Conservation (phyloP, 2,797 vertebrate species). For the Trematomus bernacchii region DNA sequence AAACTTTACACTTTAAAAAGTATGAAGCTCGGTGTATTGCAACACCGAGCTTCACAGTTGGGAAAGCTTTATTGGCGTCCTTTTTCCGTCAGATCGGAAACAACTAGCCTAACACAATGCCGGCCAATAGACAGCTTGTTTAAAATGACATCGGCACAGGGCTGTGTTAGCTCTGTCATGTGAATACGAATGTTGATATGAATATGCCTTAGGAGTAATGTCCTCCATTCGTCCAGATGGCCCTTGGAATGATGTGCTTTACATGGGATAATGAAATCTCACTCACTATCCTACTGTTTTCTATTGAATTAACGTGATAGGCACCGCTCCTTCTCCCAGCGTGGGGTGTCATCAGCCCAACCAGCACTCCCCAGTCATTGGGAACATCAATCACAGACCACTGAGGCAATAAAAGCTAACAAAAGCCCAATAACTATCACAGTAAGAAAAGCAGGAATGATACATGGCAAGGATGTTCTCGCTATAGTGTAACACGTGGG, state of each 20-base stretch:
- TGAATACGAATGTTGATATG: constrained; percentile 55
- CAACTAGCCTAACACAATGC: constrained; percentile 7
- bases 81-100: not conserved
- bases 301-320: constrained; percentile 79
- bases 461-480: constrained; percentile 36
- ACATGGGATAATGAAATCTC: constrained; percentile 79
- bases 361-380: constrained; percentile 40
- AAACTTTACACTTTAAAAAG: constrained; percentile 36
- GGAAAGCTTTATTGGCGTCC: not conserved
- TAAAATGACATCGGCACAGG: constrained; percentile 31
- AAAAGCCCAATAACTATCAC: constrained; percentile 63
- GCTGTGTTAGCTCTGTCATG: constrained; percentile 29
- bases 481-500: constrained; percentile 35
- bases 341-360: constrained; percentile 59
- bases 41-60: constrained; percentile 23
- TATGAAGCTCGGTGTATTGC: not conserved
- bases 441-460: constrained; percentile 47
- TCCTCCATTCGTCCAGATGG: constrained; percentile 67
- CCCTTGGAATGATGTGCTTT: constrained; percentile 68
- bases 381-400: constrained; percentile 73
- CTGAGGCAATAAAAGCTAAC: constrained; percentile 60
- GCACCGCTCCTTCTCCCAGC: constrained; percentile 66
- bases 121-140: constrained; percentile 46
- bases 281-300: constrained; percentile 73
- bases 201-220: constrained; percentile 52